Evolutionary conservation across 1,140 invertebrate species (phyloP), one percentile per base, ranked within the genome.

Genomic region (Calephelis virginiensis): DNA sequence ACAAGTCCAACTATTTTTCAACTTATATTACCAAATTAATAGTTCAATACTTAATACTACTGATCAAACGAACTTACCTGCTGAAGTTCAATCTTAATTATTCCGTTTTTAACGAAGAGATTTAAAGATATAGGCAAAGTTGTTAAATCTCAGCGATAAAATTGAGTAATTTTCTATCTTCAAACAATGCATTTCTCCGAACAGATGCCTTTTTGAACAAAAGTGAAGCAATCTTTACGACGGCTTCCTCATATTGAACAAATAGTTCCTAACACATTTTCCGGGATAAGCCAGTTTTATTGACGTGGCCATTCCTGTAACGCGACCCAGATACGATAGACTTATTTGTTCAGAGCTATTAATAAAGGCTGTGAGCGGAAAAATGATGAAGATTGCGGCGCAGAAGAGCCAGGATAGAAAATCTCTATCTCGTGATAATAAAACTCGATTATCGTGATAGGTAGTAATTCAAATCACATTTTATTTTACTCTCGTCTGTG

Each of bases 281-380:
- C 50, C 50, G 50, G 50, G 50, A 53, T 53, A 53, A 13, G 50
- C 50, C 50, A 53, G 50, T 53, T 53, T 53, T 53, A 53, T 37
- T 40, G 63, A 53, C 68, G 67, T 64, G 68, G 68, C 64, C 17
- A 61, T 72, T 72, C 70, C 70, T 62, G 63, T 66, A 68, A 63
- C 46, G 46, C 64, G 67, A 59, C 67, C 70, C 63, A 72, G 49
- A 72, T 72, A 60, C 60, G 48, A 61, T 49, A 47, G 67, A 64
- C 68, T 65, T 69, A 67, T 72, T 72, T 72, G 64, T 69, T 49
- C 64, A 68, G 61, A 37, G 43, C 49, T 53, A 47, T n/a, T 66
- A 68, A 69, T 68, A 72, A 72, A 69, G 66, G 61, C 50, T 66
- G 48, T 45, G 63, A 72, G 49, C 49, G 49, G 70, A 72, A 72